Evolutionary conservation across 2,797 vertebrate genomes (phyloP).

Genomic region (Halcyon chelicuti): DNA sequence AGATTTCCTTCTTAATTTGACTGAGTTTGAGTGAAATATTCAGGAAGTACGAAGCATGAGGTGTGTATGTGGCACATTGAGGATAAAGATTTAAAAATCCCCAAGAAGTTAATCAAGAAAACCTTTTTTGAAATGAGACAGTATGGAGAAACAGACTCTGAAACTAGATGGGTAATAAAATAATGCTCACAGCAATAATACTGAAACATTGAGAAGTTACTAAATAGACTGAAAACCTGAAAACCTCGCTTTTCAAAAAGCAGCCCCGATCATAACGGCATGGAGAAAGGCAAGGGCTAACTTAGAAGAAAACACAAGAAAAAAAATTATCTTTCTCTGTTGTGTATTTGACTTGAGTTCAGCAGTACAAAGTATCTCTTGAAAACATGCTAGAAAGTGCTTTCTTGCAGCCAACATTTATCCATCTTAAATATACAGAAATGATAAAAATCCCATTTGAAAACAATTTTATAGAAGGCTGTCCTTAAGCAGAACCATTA

Average conservation of each 20-base stretch:
- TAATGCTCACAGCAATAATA: background rate
- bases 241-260: background rate
- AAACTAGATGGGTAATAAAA: constrained; percentile 21
- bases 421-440: background rate
- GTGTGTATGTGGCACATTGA: background rate
- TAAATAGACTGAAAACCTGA: background rate
- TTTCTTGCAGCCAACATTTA: background rate
- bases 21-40: background rate
- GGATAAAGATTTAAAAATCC: background rate
- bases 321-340: background rate
- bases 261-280: background rate
- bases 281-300: background rate
- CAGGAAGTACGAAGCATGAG: background rate
- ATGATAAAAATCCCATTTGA: background rate
- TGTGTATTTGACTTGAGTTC: background rate
- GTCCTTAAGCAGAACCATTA: constrained; percentile 11
- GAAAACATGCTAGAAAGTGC: background rate
- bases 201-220: background rate
- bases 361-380: background rate
- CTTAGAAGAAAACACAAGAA: background rate
- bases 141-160: background rate
- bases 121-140: background rate
- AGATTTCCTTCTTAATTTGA: background rate
- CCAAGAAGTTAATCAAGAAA: background rate
- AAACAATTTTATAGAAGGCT: background rate